Percentiles rank a stretch among this genome's conserved stretches.
Evolutionary conservation across 2,113 vertebrate genomes (phyloP).

Genomic region (Callaeas wilsoni): DNA sequence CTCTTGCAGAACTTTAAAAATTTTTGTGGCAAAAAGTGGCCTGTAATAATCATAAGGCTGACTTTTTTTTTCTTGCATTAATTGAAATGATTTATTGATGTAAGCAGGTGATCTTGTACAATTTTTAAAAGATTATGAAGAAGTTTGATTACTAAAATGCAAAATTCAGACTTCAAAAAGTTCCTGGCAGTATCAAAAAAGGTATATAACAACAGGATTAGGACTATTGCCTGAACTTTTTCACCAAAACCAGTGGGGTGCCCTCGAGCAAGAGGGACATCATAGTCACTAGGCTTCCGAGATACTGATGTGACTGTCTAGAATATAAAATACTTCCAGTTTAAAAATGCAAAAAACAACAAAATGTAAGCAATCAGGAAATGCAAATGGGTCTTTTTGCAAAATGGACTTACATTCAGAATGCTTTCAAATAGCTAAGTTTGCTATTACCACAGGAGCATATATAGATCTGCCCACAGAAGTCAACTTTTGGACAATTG

Average conservation of each 20-base stretch:
- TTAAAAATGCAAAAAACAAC: not conserved
- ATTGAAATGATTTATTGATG: not conserved
- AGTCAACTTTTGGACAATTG: not conserved
- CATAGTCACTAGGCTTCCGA: not conserved
- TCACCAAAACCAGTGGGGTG: not conserved
- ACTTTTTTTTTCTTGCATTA: not conserved
- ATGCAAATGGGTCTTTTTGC: not conserved
- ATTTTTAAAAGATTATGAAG: not conserved
- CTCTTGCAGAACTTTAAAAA: not conserved
- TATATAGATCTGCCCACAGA: not conserved
- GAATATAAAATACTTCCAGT: not conserved
- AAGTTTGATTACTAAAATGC: not conserved
- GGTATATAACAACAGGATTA: not conserved
- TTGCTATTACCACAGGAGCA: not conserved
- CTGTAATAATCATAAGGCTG: not conserved
- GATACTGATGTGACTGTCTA: not conserved
- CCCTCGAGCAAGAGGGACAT: fast-evolving
- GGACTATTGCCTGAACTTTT: not conserved
- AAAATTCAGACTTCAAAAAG: not conserved
- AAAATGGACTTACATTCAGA: not conserved
- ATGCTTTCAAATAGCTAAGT: not conserved
- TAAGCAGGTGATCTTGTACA: not conserved
- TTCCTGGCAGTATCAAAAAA: not conserved
- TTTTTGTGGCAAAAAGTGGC: not conserved
- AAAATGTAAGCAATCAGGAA: not conserved